A percentile compares a stretch with the other conserved stretches of the same genome.
Evolutionary conservation across 1,140 invertebrate species (phyloP).

Genomic region (Bradynema listronoti): DNA sequence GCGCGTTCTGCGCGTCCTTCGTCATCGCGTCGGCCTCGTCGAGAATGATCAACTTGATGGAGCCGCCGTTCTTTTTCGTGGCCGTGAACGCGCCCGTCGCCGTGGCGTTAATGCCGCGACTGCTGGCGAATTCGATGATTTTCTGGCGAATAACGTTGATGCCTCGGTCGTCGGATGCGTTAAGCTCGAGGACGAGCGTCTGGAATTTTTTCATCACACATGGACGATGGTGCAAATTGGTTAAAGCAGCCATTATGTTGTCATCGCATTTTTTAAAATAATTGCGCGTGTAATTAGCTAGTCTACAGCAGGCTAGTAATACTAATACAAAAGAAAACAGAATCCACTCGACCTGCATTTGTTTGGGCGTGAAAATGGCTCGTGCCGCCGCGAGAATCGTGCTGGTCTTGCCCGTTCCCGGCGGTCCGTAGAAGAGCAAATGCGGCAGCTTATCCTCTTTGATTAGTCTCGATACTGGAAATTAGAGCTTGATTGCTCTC

Average conservation of each 20-base stretch:
- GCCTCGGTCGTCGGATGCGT: conserved; percentile 97
- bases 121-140: conserved; percentile 93
- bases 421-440: conserved; percentile 93
- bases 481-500: conserved; percentile 22
- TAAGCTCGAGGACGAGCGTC: too few relatives aligned
- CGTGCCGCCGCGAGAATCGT: conserved; percentile 92
- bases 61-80: not conserved
- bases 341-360: too few relatives aligned
- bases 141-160: conserved; percentile 90
- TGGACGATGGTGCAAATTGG: too few relatives aligned
- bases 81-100: too few relatives aligned
- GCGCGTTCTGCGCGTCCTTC: conserved; percentile 87
- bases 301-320: too few relatives aligned
- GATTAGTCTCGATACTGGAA: conserved; percentile 85
- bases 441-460: conserved; percentile 85
- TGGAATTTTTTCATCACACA: too few relatives aligned
- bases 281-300: too few relatives aligned
- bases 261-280: too few relatives aligned
- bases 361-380: conserved; percentile 77
- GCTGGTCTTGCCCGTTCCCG: conserved; percentile 95
- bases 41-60: conserved; percentile 88
- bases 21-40: conserved; percentile 99
- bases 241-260: too few relatives aligned
- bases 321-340: too few relatives aligned
- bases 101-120: conserved; percentile 72